These are phyloP conservation scores for Meloidogyne floridensis DNA, from an alignment of 1,140 invertebrate species.

Conservation along the genomic window DNA sequence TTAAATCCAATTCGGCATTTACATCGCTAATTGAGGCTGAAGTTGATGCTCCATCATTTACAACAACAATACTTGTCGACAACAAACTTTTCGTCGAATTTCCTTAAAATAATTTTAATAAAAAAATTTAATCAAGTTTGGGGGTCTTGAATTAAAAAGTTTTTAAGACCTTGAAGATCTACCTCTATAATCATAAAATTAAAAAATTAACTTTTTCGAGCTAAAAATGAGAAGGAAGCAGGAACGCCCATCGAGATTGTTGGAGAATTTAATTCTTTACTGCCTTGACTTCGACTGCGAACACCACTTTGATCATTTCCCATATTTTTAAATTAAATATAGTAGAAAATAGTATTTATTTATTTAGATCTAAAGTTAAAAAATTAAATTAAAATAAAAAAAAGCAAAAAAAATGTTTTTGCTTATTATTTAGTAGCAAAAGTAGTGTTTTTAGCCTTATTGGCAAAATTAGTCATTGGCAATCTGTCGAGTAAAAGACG, in stretches of 20 bases:
- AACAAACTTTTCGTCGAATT: slow-evolving; percentile 24
- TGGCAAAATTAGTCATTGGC: too few species aligned
- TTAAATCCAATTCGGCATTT: slow-evolving; percentile 51
- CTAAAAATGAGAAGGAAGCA: slow-evolving; percentile 38
- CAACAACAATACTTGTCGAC: slow-evolving; percentile 48
- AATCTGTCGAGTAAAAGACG: too few species aligned
- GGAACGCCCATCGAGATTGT: slow-evolving; percentile 29
- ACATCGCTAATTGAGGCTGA: slow-evolving; percentile 43
- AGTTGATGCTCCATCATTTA: slow-evolving; percentile 37
- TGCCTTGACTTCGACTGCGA: slow-evolving; percentile 13
- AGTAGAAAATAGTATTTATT: too few species aligned
- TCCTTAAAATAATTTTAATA: slow-evolving; percentile 7
- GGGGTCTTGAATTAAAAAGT: not conserved
- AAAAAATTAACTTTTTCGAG: slow-evolving; percentile 26
- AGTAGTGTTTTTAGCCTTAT: too few species aligned
- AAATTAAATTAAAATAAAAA: too few species aligned
- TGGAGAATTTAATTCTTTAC: slow-evolving; percentile 13
- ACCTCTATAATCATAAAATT: too few species aligned
- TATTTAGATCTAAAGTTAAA: too few species aligned
- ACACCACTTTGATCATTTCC: slow-evolving; percentile 26
- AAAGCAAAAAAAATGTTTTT: too few species aligned
- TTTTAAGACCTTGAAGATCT: too few species aligned
- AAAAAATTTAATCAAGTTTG: not conserved
- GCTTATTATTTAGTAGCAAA: too few species aligned
- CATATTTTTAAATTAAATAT: not conserved